These are phyloP conservation scores for Drosophila greeni DNA, from an alignment of 2,888 invertebrate genomes.

Conservation along the genomic window DNA sequence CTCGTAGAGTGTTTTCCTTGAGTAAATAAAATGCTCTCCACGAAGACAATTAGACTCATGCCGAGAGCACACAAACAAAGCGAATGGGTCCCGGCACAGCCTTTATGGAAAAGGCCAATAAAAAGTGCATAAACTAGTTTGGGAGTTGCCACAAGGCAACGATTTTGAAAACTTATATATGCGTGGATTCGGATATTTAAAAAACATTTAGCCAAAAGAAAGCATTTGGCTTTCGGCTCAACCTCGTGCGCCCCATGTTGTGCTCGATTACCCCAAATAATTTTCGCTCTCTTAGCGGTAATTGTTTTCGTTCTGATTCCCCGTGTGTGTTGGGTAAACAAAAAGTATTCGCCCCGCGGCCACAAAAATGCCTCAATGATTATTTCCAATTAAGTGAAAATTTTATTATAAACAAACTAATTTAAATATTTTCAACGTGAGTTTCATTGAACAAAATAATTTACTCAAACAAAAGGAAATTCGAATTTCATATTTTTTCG, in stretches of 20 bases:
- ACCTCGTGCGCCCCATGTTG: constrained; percentile 61
- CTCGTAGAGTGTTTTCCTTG: constrained; percentile 46
- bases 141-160: constrained; percentile 20
- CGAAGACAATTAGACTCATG: constrained; percentile 65
- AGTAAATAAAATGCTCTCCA: constrained; percentile 65
- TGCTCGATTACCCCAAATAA: constrained; percentile 73
- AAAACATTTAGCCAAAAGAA: constrained; percentile 44
- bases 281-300: constrained; percentile 42
- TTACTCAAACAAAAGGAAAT: constrained; percentile 54
- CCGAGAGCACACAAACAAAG: constrained; percentile 55
- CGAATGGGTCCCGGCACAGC: constrained; percentile 18
- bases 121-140: constrained; percentile 59
- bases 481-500: constrained; percentile 63
- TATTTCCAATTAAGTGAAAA: constrained; percentile 75
- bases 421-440: constrained; percentile 68
- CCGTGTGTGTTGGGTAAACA: constrained; percentile 30
- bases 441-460: constrained; percentile 64
- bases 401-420: constrained; percentile 73
- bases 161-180: constrained; percentile 2
- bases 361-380: constrained; percentile 60
- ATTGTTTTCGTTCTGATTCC: constrained; percentile 34
- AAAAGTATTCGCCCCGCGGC: constrained; percentile 17
- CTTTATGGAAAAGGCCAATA: constrained; percentile 61
- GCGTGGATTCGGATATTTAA: constrained; percentile 46
- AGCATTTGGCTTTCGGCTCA: constrained; percentile 20